Evolutionary conservation across 2,888 invertebrate genomes (phyloP).

Genomic region (Callyntrura guangdongensis): DNA sequence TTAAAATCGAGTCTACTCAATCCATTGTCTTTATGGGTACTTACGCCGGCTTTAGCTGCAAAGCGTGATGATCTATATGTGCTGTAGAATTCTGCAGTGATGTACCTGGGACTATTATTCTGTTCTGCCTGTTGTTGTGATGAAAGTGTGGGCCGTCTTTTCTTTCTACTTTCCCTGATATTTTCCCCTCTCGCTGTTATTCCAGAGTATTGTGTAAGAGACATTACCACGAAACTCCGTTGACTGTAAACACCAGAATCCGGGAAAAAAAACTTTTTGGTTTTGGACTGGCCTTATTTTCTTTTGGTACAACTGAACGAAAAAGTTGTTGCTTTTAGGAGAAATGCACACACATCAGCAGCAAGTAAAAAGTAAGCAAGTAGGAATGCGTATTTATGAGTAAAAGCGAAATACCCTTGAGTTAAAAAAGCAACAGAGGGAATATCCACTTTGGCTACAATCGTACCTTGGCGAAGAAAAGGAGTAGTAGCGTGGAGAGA

Average conservation of each 20-base stretch:
- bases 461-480: background rate
- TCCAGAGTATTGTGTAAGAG: background rate
- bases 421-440: constrained; percentile 32
- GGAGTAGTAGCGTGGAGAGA: background rate
- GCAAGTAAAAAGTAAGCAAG: background rate
- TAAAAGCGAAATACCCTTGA: background rate
- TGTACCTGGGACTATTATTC: background rate
- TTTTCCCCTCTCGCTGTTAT: background rate
- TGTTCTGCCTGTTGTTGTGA: constrained; percentile 7
- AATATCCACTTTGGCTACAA: background rate
- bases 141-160: background rate
- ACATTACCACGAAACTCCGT: constrained; percentile 7
- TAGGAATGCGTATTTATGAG: background rate
- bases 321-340: constrained; percentile 14
- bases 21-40: background rate
- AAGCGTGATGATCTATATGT: constrained; percentile 26
- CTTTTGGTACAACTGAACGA: constrained; percentile 10
- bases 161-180: background rate
- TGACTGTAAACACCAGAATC: too few relatives aligned
- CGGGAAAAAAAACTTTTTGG: background rate
- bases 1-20: background rate
- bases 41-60: background rate
- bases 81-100: background rate
- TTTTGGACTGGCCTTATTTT: background rate
- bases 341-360: background rate